These are phyloP conservation scores for Morus bassanus DNA, from an alignment of 2,797 vertebrate genomes.

Conservation along the genomic window DNA sequence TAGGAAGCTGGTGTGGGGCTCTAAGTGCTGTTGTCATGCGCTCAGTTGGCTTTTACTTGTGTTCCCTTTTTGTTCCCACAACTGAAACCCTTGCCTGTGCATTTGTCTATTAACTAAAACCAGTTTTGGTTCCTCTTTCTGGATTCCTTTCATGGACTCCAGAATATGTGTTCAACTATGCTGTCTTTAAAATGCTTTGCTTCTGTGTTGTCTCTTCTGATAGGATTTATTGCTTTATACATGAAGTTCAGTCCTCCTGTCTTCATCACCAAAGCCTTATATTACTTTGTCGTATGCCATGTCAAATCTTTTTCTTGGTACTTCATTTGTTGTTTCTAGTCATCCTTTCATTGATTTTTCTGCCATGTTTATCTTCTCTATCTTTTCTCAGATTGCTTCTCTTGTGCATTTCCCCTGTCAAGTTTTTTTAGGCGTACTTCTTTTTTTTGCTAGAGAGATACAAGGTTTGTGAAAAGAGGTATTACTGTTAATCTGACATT, in stretches of 20 bases:
- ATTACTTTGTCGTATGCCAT: not conserved
- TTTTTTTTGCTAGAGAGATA: not conserved
- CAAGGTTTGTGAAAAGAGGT: not conserved
- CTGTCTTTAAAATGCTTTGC: not conserved
- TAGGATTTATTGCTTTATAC: not conserved
- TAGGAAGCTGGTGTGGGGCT: not conserved
- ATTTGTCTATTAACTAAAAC: not conserved
- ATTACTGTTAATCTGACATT: not conserved
- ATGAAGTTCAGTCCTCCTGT: not conserved
- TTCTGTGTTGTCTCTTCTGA: not conserved
- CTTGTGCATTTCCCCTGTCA: not conserved
- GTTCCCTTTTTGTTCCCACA: not conserved
- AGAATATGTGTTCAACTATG: not conserved
- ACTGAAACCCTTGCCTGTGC: not conserved
- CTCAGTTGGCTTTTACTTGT: not conserved
- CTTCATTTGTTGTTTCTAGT: not conserved
- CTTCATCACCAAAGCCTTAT: not conserved
- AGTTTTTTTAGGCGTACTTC: not conserved
- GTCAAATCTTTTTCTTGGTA: not conserved
- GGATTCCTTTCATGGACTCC: not conserved
- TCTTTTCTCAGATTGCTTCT: not conserved
- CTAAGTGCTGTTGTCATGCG: accelerated
- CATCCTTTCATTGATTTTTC: not conserved
- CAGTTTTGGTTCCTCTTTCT: not conserved
- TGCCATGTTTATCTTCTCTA: not conserved